These are phyloP conservation scores for Sebastes schlegelii DNA, from an alignment of 2,113 vertebrate species.

Conservation along the genomic window DNA sequence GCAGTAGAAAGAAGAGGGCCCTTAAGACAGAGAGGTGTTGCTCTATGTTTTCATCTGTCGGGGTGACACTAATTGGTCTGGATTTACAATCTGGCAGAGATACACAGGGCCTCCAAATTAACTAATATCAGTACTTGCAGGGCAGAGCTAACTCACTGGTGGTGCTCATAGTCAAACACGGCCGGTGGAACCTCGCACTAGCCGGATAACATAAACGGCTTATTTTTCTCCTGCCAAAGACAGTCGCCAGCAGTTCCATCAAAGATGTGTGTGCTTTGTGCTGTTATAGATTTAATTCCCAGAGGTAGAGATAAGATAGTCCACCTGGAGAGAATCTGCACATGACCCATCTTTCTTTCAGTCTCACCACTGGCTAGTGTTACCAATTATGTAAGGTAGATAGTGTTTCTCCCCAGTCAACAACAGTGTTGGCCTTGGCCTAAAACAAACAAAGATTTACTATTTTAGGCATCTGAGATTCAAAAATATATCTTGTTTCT, in stretches of 20 bases:
- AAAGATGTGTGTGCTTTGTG: conserved; percentile 15
- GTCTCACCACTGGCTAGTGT: background rate
- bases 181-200: conserved; percentile 11
- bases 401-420: background rate
- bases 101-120: conserved; percentile 12
- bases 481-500: background rate
- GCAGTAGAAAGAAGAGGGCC: conserved; percentile 52
- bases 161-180: background rate
- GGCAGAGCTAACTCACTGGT: conserved; percentile 22
- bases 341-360: background rate
- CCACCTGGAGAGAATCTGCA: background rate
- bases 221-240: conserved; percentile 30
- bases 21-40: conserved; percentile 63
- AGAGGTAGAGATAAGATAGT: background rate
- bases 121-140: conserved; percentile 46
- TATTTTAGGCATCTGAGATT: background rate
- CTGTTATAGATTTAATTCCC: conserved; percentile 10
- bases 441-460: background rate
- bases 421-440: conserved; percentile 7
- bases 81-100: conserved; percentile 57
- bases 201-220: conserved; percentile 6
- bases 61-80: conserved; percentile 64
- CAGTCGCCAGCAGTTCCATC: background rate
- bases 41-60: conserved; percentile 66
- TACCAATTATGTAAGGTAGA: conserved; percentile 15